These are phyloP conservation scores for Morelia viridis DNA, from an alignment of 2,797 vertebrate genomes.

Conservation along the genomic window DNA sequence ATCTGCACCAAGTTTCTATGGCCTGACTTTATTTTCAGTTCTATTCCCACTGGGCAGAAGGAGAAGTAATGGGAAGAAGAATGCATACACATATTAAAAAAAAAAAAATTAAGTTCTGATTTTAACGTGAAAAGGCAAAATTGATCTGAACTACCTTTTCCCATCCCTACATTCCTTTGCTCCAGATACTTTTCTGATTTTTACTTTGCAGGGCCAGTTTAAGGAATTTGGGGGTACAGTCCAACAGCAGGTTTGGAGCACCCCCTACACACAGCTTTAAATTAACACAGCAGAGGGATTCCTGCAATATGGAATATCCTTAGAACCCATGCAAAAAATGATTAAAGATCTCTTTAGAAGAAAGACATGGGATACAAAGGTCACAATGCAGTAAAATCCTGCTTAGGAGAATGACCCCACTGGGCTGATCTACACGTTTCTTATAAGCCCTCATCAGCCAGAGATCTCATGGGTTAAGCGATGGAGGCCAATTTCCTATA, in stretches of 20 bases:
- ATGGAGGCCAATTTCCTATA: background rate
- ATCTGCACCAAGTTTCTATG: background rate
- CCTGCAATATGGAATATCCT: too few species aligned
- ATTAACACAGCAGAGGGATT: too few species aligned
- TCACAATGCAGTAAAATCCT: background rate
- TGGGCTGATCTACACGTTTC: background rate
- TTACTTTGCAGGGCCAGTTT: too few species aligned
- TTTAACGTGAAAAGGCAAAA: background rate
- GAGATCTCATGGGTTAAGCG: background rate
- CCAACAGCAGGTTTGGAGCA: too few species aligned
- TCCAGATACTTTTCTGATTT: too few species aligned
- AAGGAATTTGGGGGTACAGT: too few species aligned
- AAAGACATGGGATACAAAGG: background rate
- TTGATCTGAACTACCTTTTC: background rate
- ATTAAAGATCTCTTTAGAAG: too few species aligned
- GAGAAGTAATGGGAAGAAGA: background rate
- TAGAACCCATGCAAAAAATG: too few species aligned
- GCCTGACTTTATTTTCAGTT: background rate
- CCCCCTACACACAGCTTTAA: too few species aligned
- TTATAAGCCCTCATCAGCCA: background rate
- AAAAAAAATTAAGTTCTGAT: background rate
- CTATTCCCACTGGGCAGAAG: background rate
- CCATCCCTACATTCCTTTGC: background rate
- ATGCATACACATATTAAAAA: background rate
- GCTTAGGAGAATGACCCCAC: background rate